Base-by-base conservation (phyloP, 2,113 vertebrate genomes). In the Sterrhoptilus dennistouni region DNA sequence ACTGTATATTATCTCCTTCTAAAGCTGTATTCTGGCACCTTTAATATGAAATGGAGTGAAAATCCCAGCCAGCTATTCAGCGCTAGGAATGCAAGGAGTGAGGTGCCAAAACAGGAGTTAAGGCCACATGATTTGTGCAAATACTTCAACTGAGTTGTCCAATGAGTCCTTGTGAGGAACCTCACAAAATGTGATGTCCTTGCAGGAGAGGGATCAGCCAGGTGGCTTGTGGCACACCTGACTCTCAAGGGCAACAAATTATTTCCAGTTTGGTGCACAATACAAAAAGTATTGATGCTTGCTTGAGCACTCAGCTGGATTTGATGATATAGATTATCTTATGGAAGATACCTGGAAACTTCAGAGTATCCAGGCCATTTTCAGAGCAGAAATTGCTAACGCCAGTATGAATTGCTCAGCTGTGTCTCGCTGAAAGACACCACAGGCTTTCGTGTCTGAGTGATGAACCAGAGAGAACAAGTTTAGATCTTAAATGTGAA, bases 51-150 rank as follows among this genome's bases (percentile, higher is more conserved):
- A 45, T 36, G 14, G 38, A 74, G 61, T 56, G 70, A 75, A 88
- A 90, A 86, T 36, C 54, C 42, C 20, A 84, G 35, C 24, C 61
- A 81, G 59, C 17, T 42, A 54, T 80, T 83, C 50, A 91, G 10
- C 35, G 7, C 13, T 16, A 40, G 38, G 79, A 88, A 80, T 44
- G 54, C 27, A 88, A 69, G 45, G 35, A 78, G 11, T 53, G 45
- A 85, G 81, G 31, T 52, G 40, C 72, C 94, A 87, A 72, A 85
- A 29, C 60, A 86, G 87, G 79, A 87, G 60, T 20, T 16, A 25
- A 75, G 29, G 16, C 49, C 1, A 1, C 3, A 2, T 31, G 44
- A 87, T 87, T 50, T 84, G 28, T 85, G 31, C 13, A 78, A 54
- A 61, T n/a, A 1, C 35, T 74, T 80, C 40, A 63, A 89, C 75